phyloP scores from a whole-genome alignment of 35 echinoderm and acorn worm species.

The Stichopus chloronotus region DNA sequence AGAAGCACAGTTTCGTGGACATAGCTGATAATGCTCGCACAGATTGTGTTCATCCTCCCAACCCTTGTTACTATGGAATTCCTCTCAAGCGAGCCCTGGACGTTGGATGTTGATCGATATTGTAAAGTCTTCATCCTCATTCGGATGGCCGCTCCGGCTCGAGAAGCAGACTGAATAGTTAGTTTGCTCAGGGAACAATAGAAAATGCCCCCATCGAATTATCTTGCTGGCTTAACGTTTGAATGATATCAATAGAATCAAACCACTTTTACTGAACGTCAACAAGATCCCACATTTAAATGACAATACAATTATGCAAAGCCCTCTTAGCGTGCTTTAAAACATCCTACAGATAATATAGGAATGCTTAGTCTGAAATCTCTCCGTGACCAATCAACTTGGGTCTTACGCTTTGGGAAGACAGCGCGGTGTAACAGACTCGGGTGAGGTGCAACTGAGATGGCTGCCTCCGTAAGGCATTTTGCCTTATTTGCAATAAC shows the following conservation, averaged over 20 bases:
- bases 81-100: neutral
- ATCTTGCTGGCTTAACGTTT: neutral
- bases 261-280: neutral
- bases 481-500: neutral
- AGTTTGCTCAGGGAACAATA: conserved; percentile 32
- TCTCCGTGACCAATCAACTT: neutral
- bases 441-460: neutral
- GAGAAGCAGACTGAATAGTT: neutral
- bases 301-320: conserved; percentile 39
- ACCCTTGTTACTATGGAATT: neutral
- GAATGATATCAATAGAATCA: neutral
- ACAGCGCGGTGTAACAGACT: neutral
- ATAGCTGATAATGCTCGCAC: neutral
- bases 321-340: conserved; percentile 44
- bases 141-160: conserved; percentile 18
- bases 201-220: neutral
- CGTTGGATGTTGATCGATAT: neutral
- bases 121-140: neutral
- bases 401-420: neutral
- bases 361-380: conserved; percentile 27
- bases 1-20: too few relatives aligned
- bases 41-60: neutral
- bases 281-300: conserved; percentile 3
- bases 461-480: neutral
- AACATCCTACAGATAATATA: neutral